Evolutionary conservation across 2,888 invertebrate genomes (phyloP), one percentile per base, ranked within the genome.

Genomic region (Mycalesis mineus): DNA sequence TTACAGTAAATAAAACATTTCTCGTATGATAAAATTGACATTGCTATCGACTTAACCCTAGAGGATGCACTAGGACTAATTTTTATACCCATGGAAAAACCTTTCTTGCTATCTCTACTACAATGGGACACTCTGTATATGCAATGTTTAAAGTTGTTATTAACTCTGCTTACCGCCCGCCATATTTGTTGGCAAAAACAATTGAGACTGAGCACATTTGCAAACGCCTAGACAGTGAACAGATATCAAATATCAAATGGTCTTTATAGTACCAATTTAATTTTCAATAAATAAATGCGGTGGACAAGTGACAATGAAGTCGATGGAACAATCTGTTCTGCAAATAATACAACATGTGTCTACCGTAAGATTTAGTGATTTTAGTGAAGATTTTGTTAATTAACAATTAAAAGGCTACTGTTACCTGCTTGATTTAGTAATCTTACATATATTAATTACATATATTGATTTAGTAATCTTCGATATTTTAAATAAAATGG

Each of bases 241-340:
- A 33, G 9, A 9, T 33, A 33, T 33, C 8, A 33, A 33, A 29
- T 29, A 6, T 29, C 29, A 29, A 6, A 29, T 29, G 7, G 7
- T 33, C 5, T 33, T 33, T 2, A 33, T 9, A 33, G 33, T 33
- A 6, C 9, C 7, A 9, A 9, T 33, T 33, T 33, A 33, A 36
- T 36, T 36, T 1, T 36, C 11, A 11, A 36, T 11, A 4, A 36
- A 11, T 36, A 11, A 36, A 33, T 11, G 9, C 11, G 11, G 36
- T 11, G 36, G 1, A 11, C 11, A 11, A 1, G 9, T 4, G 9
- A 58, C 14, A n/a, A 68, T 73, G 70, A 73, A 66, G 57, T 67
- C 70, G 2, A 64, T 75, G 55, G 74, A 75, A 14, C 69, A 74
- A 44, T 72, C 67, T 8, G 68, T 72, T 0, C 37, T 74, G 45